These are phyloP conservation scores for Tribolium madens DNA, from an alignment of 1,140 invertebrate species.

Conservation along the genomic window DNA sequence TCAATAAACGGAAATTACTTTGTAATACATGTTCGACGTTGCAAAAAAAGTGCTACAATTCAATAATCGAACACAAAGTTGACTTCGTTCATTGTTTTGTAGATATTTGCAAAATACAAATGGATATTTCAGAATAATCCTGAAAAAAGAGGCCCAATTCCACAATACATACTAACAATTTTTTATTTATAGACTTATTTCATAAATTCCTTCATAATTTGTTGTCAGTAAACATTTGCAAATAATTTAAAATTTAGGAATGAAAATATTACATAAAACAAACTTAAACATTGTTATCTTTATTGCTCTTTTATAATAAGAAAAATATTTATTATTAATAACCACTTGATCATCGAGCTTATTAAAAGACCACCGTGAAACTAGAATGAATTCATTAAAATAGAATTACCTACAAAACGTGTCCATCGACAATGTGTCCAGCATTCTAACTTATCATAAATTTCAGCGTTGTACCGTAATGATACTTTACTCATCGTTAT, in stretches of 20 bases:
- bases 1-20: slow-evolving; percentile 30
- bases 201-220: slow-evolving; percentile 25
- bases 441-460: slow-evolving; percentile 5
- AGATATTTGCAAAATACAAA: slow-evolving; percentile 1
- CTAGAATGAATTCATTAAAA: neutral
- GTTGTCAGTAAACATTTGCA: neutral
- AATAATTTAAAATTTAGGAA: neutral
- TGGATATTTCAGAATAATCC: neutral
- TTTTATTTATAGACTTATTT: neutral
- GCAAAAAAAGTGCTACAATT: slow-evolving; percentile 17
- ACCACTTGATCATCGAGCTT: neutral
- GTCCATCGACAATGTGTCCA: neutral
- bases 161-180: slow-evolving; percentile 26
- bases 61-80: slow-evolving; percentile 25
- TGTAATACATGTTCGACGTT: slow-evolving; percentile 25
- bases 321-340: slow-evolving; percentile 17
- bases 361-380: neutral
- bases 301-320: slow-evolving; percentile 13
- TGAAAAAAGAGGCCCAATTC: neutral
- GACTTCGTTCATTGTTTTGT: slow-evolving; percentile 1
- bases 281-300: slow-evolving; percentile 24
- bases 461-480: slow-evolving; percentile 1
- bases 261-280: neutral
- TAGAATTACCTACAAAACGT: neutral
- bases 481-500: neutral